Evolutionary conservation across 2,797 vertebrate genomes (phyloP).

Genomic region (Streptopelia turtur): DNA sequence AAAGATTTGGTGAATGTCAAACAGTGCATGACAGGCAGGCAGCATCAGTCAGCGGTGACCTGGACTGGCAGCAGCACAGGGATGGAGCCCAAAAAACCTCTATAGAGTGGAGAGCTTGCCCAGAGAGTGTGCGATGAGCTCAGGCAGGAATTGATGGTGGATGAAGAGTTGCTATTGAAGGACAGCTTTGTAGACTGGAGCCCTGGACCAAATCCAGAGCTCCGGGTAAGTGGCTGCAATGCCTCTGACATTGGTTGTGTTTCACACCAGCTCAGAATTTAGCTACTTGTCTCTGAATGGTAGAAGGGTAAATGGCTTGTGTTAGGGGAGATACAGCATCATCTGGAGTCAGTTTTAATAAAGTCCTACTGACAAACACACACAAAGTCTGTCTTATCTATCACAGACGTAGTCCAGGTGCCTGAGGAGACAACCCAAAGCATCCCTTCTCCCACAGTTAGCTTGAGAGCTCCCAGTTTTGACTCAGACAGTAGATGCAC

Average conservation of each 20-base stretch:
- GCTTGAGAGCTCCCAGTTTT: background rate
- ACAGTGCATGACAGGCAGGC: background rate
- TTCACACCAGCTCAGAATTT: background rate
- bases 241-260: background rate
- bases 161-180: background rate
- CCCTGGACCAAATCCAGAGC: background rate
- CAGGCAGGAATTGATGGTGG: background rate
- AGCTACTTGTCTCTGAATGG: background rate
- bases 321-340: background rate
- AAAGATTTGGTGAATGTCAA: background rate
- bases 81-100: background rate
- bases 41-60: background rate
- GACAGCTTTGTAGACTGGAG: background rate
- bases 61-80: background rate
- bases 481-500: background rate
- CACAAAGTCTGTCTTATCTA: background rate
- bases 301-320: background rate
- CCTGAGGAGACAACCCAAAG: background rate
- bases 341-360: background rate
- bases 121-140: background rate
- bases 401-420: background rate
- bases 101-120: background rate
- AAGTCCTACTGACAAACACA: background rate
- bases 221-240: background rate
- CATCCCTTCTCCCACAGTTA: background rate